phyloP scores from a whole-genome alignment of 2,888 invertebrate genomes.

The Melinaea menophilus region DNA sequence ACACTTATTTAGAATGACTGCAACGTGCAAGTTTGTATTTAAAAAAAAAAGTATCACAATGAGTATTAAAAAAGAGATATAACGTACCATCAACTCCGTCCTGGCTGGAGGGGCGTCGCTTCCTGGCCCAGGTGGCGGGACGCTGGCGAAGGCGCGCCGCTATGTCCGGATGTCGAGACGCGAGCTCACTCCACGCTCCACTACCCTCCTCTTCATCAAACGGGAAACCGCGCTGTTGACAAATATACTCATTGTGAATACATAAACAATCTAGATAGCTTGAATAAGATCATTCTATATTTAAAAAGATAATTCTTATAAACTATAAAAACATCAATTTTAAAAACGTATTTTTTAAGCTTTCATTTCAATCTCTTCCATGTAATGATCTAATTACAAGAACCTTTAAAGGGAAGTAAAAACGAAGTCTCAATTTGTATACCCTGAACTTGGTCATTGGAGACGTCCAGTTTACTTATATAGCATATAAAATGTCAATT shows the following conservation, averaged over 20 bases:
- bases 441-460: not conserved
- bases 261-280: too few species aligned
- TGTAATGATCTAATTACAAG: not conserved
- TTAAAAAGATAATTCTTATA: not conserved
- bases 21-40: slow-evolving; percentile 21
- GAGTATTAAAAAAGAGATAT: not conserved
- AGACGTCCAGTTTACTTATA: not conserved
- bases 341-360: not conserved
- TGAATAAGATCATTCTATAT: too few species aligned
- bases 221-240: slow-evolving; percentile 80
- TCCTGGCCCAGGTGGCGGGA: slow-evolving; percentile 71
- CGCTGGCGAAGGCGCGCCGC: slow-evolving; percentile 81
- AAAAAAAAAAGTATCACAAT: not conserved
- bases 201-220: slow-evolving; percentile 81
- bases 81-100: slow-evolving; percentile 63
- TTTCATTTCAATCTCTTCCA: not conserved
- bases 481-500: slow-evolving; percentile 2
- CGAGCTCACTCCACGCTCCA: slow-evolving; percentile 82
- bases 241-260: slow-evolving; percentile 22
- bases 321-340: not conserved
- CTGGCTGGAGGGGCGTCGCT: slow-evolving; percentile 68
- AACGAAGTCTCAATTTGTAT: not conserved
- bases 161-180: slow-evolving; percentile 85
- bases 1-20: slow-evolving; percentile 48
- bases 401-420: not conserved